Base-by-base conservation (phyloP, 2,797 vertebrate genomes). In the Onychomys leucogaster region DNA sequence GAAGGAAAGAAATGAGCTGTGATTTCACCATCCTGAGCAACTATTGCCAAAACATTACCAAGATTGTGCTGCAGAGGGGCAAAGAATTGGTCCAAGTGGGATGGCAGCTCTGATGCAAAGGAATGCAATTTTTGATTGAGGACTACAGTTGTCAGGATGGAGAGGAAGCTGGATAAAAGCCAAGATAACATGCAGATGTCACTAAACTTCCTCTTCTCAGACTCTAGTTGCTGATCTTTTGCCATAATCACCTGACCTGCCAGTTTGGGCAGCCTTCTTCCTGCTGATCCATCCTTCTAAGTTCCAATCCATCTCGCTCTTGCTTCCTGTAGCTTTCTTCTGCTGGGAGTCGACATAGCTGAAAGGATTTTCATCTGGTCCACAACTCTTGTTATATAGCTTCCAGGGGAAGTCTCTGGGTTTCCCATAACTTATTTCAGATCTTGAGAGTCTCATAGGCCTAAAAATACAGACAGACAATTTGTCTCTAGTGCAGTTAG, bases 381-480 rank as follows among this genome's bases (percentile, higher is more conserved):
- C 46, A 65, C 69, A 73, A 89, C 29, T 83, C 52, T 96, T 96
- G 67, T 89, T 71, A 89, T 89, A 59, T 80, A 69, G 37, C 21
- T 46, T 91, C 59, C 14, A 76, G 11, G 29, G 57, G 71, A 91
- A 86, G 71, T 67, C 63, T 34, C 37, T 92, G 78, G 32, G 77
- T 97, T 97, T 76, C 27, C 13, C 29, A 25, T 67, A 37, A 12
- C 10, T 83, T 59, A 29, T 82, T 94, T 96, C 77, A 96, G 63
- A 49, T 46, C 37, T 34, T 14, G n/a, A 19, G 49, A 77, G 29
- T 46, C 80, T 14, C 97, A 43, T 69, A 90, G 25, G 7, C 4
- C 11, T 92, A 93, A 71, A 0, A 0, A 67, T 82, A 41, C 11
- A 91, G 5, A 29, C 2, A 0, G 49, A 5, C 29, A 21, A 52